Conservation (phyloP, 2,888 invertebrate species). For the Priocnemis perturbator region DNA sequence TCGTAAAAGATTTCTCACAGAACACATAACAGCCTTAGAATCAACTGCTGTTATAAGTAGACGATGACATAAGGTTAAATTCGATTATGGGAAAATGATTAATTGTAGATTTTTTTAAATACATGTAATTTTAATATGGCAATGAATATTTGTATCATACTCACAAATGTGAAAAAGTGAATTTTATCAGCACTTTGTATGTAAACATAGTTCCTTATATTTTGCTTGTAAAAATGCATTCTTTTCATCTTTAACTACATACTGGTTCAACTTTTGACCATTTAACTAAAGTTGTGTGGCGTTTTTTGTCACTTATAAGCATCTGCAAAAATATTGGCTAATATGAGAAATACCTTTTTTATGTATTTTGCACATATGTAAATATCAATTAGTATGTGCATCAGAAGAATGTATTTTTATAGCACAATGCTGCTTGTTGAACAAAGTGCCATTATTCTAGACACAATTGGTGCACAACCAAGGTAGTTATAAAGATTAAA, state of each 20-base stretch:
- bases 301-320: too few species aligned
- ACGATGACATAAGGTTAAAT: conserved; percentile 45
- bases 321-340: too few species aligned
- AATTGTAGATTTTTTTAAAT: conserved; percentile 29
- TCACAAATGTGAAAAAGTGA: conserved; percentile 7
- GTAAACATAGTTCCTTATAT: conserved; percentile 24
- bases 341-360: background rate
- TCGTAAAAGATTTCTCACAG: conserved; percentile 45
- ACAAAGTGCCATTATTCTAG: too few species aligned
- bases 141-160: conserved; percentile 17
- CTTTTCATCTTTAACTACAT: conserved; percentile 27
- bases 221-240: conserved; percentile 26
- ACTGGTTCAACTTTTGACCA: background rate
- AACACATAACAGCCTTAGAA: conserved; percentile 41
- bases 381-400: too few species aligned
- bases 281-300: too few species aligned
- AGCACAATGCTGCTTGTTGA: too few species aligned
- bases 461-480: too few species aligned
- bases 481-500: too few species aligned
- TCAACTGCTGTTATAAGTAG: conserved; percentile 39
- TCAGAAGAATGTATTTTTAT: too few species aligned
- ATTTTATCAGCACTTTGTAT: conserved; percentile 10
- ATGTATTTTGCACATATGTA: background rate
- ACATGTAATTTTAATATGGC: conserved; percentile 33
- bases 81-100: conserved; percentile 21